Base-by-base conservation (phyloP, 1,140 invertebrate species). In the Zaprionus nigranus region DNA sequence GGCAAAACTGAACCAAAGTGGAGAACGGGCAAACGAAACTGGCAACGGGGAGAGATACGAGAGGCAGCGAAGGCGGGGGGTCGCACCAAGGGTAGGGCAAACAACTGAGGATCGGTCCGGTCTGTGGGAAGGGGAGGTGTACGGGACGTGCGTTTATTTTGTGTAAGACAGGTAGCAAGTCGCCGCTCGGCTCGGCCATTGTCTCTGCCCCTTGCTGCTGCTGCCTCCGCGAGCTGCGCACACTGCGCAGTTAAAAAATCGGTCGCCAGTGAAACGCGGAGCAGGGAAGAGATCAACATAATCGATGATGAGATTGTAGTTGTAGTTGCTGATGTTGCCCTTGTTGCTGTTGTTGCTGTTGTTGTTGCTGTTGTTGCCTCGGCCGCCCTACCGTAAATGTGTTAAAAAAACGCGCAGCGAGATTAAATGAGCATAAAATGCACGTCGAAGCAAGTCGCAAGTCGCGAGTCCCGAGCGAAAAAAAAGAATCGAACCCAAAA, bases 401-500 rank as follows among this genome's bases (percentile, higher is more conserved):
- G 84, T 87, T 87, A 87, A 87, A 87, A 87, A 80, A 87, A 87
- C 80, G 80, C 84, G 75, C 84, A 78, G 84, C 78, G 75, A 84
- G 84, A 88, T 87, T 88, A 88, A 87, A 88, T 88, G 84, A 87
- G 84, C 84, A 87, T 87, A 87, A 87, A 87, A 87, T 83, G 78
- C 84, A 83, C 56, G 64, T 66, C 68, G 51, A 53, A 68, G 64
- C 63, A 30, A 68, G 63, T 43, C 56, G 38, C 65, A 17, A 20
- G 43, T 49, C 60, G 59, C 62, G 11, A 43, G 40, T 43, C 2
- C 15, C 40, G 40, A 20, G 40, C 40, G 58, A 69, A 65, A 76
- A 65, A 76, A 67, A 79, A 69, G 38, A 62, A 62, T 79, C 74
- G 62, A 79, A 63, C 73, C 57, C 17, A 75, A 56, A 68, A 85